Evolutionary conservation across 2,797 vertebrate genomes (phyloP), one percentile per base, ranked within the genome.

Genomic region (Crypturellus tataupa): DNA sequence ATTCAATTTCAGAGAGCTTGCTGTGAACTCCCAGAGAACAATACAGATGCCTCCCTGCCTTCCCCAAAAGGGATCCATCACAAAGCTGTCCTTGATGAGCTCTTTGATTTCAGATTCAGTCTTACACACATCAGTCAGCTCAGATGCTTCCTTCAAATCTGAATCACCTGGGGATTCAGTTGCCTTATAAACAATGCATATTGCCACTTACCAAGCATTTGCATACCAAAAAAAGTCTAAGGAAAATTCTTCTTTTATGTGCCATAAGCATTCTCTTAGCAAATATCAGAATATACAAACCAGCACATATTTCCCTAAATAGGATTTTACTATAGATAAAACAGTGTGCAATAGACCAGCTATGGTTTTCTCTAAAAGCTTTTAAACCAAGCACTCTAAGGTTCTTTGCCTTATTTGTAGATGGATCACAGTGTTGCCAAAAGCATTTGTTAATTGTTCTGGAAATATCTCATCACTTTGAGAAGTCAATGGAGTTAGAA

Each of bases 1-100:
- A 96, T 97, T 97, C 92, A 78, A 51, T 96, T 96, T 96, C n/a
- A 25, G 51, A 12, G 62, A 31, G 11, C 67, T 92, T 90, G 65
- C 67, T 80, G 80, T 83, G 89, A 93, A 64, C 68, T 87, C 76
- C 63, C 27, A 63, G 51, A 64, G 62, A 90, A 71, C 55, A 93
- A 93, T 20, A 62, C 2, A 1, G 23, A 76, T 51, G 53, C 9
- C 44, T 83, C 47, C 62, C 46, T 71, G 24, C 24, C 31, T 69
- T 56, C 13, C 40, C 42, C 8, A 10, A 80, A 81, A 90, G 39
- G 56, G n/a, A 67, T 15, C n/a, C 8, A 21, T 59, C 3, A 27
- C 12, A 93, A 88, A 95, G 64, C 71, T 93, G 65, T 93, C 42
- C 6, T 5, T 75, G 62, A 67, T 15, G 65, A 89, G 63, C 21